Conservation (phyloP, 2,113 vertebrate genomes). For the Ahaetulla prasina region DNA sequence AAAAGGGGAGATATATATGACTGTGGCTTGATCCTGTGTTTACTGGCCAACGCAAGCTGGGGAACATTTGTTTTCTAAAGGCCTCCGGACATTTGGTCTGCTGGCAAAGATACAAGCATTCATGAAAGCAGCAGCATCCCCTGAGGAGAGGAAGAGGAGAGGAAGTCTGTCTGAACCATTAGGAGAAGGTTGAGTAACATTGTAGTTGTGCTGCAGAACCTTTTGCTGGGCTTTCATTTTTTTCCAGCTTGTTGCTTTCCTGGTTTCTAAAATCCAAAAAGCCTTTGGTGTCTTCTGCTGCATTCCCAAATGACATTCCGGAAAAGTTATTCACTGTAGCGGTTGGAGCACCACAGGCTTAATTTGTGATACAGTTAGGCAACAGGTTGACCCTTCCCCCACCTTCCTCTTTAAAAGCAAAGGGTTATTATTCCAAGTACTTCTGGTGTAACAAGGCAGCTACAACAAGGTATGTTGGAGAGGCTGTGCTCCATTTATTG, state of each 20-base stretch:
- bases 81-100: background rate
- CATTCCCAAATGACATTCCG: background rate
- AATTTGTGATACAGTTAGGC: background rate
- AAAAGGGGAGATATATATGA: background rate
- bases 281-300: background rate
- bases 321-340: background rate
- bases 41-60: background rate
- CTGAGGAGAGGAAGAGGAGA: background rate
- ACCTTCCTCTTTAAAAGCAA: background rate
- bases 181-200: background rate
- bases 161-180: background rate
- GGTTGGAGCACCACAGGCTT: background rate
- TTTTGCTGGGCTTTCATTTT: background rate
- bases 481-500: background rate
- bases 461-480: background rate
- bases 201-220: background rate
- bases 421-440: background rate
- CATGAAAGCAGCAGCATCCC: background rate
- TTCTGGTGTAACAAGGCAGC: background rate
- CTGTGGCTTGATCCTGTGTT: background rate
- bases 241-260: background rate
- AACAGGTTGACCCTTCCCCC: background rate
- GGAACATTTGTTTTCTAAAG: background rate
- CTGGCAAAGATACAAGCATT: background rate
- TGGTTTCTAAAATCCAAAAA: background rate